Percentiles rank a stretch among this genome's conserved stretches.
Evolutionary conservation across 2,113 vertebrate species (phyloP).

Genomic region (Tonatia bakeri): DNA sequence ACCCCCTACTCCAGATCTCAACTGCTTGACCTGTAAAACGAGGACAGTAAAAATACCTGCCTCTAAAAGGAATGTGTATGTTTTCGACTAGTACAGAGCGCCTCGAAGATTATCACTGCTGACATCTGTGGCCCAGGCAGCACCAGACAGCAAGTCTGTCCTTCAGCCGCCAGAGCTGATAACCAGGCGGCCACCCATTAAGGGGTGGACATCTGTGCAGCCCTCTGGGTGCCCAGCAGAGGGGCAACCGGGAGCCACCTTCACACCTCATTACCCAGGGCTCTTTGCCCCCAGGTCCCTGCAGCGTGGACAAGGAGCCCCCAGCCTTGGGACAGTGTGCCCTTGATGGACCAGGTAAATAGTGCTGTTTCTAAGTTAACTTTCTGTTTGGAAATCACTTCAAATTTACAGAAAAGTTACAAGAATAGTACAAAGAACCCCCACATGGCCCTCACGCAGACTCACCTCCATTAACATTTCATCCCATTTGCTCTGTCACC

Average conservation of each 20-base stretch:
- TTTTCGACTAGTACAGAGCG: background rate
- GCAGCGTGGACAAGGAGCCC: background rate
- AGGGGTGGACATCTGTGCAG: background rate
- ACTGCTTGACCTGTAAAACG: background rate
- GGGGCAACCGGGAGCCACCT: background rate
- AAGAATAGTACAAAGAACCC: background rate
- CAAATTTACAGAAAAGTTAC: background rate
- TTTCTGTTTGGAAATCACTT: conserved; percentile 9
- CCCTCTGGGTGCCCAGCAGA: background rate
- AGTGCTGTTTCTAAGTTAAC: background rate
- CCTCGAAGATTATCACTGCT: background rate
- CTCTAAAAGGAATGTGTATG: background rate
- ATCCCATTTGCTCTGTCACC: background rate
- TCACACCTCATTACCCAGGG: background rate
- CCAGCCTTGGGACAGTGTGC: background rate
- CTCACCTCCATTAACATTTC: background rate
- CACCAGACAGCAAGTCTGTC: background rate
- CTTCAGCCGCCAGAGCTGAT: background rate
- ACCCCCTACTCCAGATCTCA: background rate
- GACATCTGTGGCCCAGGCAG: conserved; percentile 13
- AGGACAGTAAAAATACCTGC: background rate
- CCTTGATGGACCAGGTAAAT: background rate
- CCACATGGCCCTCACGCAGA: background rate
- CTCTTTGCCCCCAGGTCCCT: background rate
- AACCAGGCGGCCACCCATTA: conserved; percentile 11